A percentile compares a stretch with the other conserved stretches of the same genome.
phyloP scores from a whole-genome alignment of 2,113 vertebrate genomes.

The Himantopus leucocephalus region DNA sequence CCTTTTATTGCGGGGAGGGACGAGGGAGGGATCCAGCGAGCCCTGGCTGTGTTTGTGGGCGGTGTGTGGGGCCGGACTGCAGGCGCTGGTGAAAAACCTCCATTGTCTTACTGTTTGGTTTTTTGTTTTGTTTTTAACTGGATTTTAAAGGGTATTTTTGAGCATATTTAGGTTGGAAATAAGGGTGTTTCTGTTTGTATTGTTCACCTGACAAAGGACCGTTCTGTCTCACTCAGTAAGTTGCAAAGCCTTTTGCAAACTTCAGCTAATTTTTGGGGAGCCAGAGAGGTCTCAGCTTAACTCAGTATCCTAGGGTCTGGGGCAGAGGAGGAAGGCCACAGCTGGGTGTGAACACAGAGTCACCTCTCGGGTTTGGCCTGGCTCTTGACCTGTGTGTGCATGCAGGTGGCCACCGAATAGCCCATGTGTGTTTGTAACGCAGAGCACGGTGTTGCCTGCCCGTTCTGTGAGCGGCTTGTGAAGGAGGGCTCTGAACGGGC shows the following conservation, averaged over 20 bases:
- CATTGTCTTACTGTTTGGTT: not conserved
- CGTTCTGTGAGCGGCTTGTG: fast-evolving
- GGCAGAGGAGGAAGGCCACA: not conserved
- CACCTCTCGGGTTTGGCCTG: fast-evolving
- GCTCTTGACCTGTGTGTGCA: fast-evolving
- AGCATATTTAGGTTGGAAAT: not conserved
- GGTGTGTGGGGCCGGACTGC: not conserved
- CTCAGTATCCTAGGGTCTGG: fast-evolving
- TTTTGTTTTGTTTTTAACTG: not conserved
- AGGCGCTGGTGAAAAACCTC: not conserved
- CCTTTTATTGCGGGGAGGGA: fast-evolving
- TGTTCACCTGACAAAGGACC: not conserved
- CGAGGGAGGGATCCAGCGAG: not conserved
- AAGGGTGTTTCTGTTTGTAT: not conserved
- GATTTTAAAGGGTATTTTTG: not conserved
- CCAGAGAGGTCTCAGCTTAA: fast-evolving
- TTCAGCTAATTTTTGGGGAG: fast-evolving
- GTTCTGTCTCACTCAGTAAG: not conserved
- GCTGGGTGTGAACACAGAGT: not conserved
- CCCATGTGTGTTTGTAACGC: fast-evolving
- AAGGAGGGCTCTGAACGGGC: not conserved
- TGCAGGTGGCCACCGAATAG: fast-evolving
- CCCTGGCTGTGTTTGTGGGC: fast-evolving
- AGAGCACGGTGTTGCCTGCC: fast-evolving
- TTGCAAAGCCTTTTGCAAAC: not conserved